Evolutionary conservation across 2,113 vertebrate genomes (phyloP).

Genomic region (Cyrtonyx montezumae): DNA sequence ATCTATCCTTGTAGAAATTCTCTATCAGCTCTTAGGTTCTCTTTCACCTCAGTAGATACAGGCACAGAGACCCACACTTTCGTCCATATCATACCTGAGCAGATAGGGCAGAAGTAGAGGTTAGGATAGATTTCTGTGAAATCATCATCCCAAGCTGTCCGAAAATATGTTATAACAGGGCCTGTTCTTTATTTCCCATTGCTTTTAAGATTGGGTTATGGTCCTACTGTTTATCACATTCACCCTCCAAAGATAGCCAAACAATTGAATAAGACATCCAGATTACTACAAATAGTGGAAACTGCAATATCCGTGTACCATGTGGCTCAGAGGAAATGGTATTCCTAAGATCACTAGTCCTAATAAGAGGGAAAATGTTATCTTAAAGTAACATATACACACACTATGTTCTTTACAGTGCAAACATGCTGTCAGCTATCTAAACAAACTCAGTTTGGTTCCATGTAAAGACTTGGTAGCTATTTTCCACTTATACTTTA

Average conservation of each 20-base stretch:
- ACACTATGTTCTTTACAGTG: neutral
- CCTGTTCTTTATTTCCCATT: constrained; percentile 55
- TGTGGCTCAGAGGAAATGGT: constrained; percentile 41
- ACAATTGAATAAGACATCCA: constrained; percentile 60
- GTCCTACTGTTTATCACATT: constrained; percentile 60
- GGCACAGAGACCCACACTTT: neutral
- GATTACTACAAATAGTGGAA: constrained; percentile 50
- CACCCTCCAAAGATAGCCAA: constrained; percentile 55
- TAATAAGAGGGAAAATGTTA: neutral
- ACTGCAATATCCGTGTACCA: neutral
- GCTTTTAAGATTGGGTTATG: constrained; percentile 64
- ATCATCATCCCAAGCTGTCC: constrained; percentile 1
- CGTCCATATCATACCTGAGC: neutral
- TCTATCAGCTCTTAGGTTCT: neutral
- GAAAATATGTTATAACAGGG: constrained; percentile 10
- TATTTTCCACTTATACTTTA: neutral
- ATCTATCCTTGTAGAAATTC: rapidly evolving
- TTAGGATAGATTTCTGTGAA: constrained; percentile 27
- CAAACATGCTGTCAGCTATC: neutral
- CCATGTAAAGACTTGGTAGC: neutral
- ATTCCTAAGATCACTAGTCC: constrained; percentile 5
- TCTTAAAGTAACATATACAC: neutral
- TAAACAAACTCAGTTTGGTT: neutral
- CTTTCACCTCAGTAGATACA: neutral
- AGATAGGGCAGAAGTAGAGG: neutral